Evolutionary conservation across 2,113 vertebrate genomes (phyloP), one percentile per base, ranked within the genome.

Genomic region (Paramisgurnus dabryanus): DNA sequence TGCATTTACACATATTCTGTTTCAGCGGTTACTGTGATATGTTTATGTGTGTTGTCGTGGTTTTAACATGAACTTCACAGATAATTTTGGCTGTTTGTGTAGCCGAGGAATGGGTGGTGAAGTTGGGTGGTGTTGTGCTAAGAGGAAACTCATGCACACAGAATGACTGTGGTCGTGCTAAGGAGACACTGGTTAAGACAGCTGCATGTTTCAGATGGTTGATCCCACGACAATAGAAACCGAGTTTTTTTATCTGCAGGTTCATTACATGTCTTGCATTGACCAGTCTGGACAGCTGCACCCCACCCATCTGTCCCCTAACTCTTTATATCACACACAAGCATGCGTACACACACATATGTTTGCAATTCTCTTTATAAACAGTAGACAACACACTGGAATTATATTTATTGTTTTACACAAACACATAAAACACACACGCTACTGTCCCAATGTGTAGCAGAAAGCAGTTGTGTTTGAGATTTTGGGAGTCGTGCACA

Each of bases 231-330:
- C 61, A 81, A 84, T 76, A 27, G 22, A 69, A 49, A 45, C 7
- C 49, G 67, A 40, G 66, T 80, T 55, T 68, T 80, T 84, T 67
- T 65, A 80, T 71, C 79, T 81, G 78, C 79, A 85, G 69, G 75
- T 72, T 67, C 55, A 43, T 53, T n/a, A 6, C 1, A 22, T 22
- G 22, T 22, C 22, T 22, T 22, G 22, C 22, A 22, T 65, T 67
- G 79, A 79, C 57, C 78, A 72, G 43, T 66, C 45, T 65, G 39
- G 63, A 84, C 79, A 81, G 74, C 77, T 85, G 83, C 72, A 79
- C 47, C 65, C 49, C 41, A 15, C 73, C 67, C 79, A 85, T 80
- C 79, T 83, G 83, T 76, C 63, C 61, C 58, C 58, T 34, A 66
- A 43, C 5, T 53, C 65, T 79, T 67, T 69, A n/a, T n/a, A 57